These are phyloP conservation scores for Saxicola maurus DNA, from an alignment of 2,797 vertebrate species.

Conservation along the genomic window DNA sequence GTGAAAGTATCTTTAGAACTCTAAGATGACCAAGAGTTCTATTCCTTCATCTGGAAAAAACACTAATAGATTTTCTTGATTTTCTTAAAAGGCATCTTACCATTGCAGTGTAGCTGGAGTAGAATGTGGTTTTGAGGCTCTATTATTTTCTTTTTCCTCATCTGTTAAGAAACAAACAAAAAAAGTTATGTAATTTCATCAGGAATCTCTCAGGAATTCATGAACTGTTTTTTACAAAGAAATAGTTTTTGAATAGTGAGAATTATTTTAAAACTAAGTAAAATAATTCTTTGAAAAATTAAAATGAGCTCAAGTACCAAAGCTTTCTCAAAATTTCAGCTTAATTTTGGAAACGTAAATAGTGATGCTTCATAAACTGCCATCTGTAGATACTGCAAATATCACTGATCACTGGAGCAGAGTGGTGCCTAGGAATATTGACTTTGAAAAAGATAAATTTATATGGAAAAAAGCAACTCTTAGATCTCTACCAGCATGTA, in stretches of 20 bases:
- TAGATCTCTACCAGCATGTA: not conserved
- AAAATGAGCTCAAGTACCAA: not conserved
- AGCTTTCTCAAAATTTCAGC: not conserved
- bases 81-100: conserved; percentile 70
- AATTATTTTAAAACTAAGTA: not conserved
- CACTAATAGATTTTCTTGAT: not conserved
- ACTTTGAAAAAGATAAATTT: not conserved
- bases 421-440: not conserved
- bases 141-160: conserved; percentile 98
- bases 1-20: not conserved
- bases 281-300: not conserved
- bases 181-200: not conserved
- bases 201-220: not conserved
- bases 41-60: not conserved
- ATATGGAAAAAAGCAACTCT: not conserved
- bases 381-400: not conserved
- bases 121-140: conserved; percentile 96
- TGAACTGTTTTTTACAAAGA: not conserved
- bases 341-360: not conserved
- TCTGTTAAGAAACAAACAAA: conserved; percentile 75
- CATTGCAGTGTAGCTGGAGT: conserved; percentile 97
- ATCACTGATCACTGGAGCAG: not conserved
- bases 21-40: not conserved
- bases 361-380: not conserved
- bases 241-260: not conserved